Base-by-base conservation (phyloP, 2,113 vertebrate species). In the mouse (Mus musculus) region DNA sequence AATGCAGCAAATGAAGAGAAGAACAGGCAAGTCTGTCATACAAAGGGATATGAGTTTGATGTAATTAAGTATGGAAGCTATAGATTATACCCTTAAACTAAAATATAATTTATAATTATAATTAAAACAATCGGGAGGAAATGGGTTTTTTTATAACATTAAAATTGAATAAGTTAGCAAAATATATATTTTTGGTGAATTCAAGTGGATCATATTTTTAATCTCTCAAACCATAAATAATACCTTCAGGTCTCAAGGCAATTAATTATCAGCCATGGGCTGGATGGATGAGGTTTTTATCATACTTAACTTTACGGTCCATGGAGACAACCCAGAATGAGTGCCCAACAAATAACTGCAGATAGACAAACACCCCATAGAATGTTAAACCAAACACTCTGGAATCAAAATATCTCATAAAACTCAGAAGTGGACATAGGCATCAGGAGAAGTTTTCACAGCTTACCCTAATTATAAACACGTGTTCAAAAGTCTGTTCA, bases 391-490 rank as follows among this genome's bases (percentile, higher is more conserved):
- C 61, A 56, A 16, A 36, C 5, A 42, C 76, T 52, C 46, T 54
- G 63, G 56, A 89, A 94, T 0, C 78, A 39, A 89, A n/a, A 67
- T 54, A 9, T 87, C 63, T 95, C 77, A 49, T 46, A 86, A 69
- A 91, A 42, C 54, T 76, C 84, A 28, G 16, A 89, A 73, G n/a
- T 52, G 24, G 33, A 96, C n/a, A 71, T 0, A 1, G 69, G 49
- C 24, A 33, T 26, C 89, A 93, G 61, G 54, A 89, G 89, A 28
- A 39, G 91, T 7, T 92, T 54, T 77, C 2, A 96, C 36, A 33
- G 75, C 63, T 94, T 94, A 93, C 72, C 59, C 71, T 85, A 80
- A 95, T 72, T 90, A 85, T 28, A 92, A 94, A 69, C 92, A 93
- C 72, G 11, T 39, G 90, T 24, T 80, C 0, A 30, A 85, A 49